Conservation (phyloP, 2,888 invertebrate species). For the Apoda limacodes region DNA sequence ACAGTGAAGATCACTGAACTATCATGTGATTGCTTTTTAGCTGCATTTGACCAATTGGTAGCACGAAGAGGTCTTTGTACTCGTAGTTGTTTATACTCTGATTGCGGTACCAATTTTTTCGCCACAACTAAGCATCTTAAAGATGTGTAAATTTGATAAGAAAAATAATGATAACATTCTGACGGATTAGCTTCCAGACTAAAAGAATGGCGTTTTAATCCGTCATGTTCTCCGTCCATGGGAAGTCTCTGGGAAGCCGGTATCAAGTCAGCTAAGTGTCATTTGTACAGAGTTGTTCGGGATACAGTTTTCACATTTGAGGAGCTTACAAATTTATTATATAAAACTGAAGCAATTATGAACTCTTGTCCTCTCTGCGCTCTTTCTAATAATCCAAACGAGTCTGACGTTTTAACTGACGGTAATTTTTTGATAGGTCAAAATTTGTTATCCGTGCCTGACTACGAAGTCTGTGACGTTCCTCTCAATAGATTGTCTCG, state of each 20-base stretch:
- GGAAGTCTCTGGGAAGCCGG: slow-evolving; percentile 6
- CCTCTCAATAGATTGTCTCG: slow-evolving; percentile 4
- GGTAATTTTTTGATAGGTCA: no score
- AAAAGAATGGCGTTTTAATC: slow-evolving; percentile 3
- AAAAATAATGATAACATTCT: neutral
- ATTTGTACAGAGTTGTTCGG: neutral
- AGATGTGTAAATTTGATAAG: neutral
- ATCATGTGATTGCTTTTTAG: slow-evolving; percentile 7
- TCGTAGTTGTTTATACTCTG: slow-evolving; percentile 3
- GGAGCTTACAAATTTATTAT: slow-evolving; percentile 4
- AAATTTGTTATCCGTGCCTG: slow-evolving; percentile 6
- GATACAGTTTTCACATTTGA: slow-evolving; percentile 4
- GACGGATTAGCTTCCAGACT: no score
- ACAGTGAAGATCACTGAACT: no score
- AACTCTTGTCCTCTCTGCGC: slow-evolving; percentile 7
- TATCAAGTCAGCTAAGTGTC: slow-evolving; percentile 7
- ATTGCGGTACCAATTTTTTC: slow-evolving; percentile 7
- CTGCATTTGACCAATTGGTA: slow-evolving; percentile 5
- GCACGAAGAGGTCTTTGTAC: slow-evolving; percentile 4
- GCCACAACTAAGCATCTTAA: slow-evolving; percentile 1
- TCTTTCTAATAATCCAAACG: slow-evolving; percentile 7
- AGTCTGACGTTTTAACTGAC: slow-evolving; percentile 11
- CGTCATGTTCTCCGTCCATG: slow-evolving; percentile 4
- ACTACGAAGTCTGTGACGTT: slow-evolving; percentile 3
- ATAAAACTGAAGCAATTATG: slow-evolving; percentile 6